Conservation (phyloP, 2,888 invertebrate genomes). For the Lordiphosa andalusiaca region DNA sequence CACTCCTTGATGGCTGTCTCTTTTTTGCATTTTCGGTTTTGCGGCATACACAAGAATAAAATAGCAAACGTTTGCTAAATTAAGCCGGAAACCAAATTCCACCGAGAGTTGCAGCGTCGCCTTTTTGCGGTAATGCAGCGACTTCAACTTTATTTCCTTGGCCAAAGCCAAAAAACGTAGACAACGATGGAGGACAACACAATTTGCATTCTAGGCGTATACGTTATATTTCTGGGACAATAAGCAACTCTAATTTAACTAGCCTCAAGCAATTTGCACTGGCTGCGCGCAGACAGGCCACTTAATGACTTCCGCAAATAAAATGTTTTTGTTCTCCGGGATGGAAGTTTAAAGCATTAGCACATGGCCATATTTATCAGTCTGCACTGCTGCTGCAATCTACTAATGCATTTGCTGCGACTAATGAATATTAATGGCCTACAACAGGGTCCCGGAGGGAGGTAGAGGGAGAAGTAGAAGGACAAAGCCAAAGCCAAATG, state of each 20-base stretch:
- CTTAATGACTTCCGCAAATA: slow-evolving; percentile 71
- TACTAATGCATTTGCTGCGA: slow-evolving; percentile 63
- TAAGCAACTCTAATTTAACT: slow-evolving; percentile 27
- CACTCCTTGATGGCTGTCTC: slow-evolving; percentile 26
- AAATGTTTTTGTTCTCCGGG: slow-evolving; percentile 51
- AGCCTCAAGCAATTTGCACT: slow-evolving; percentile 33
- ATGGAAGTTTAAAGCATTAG: slow-evolving; percentile 56
- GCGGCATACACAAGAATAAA: slow-evolving; percentile 42
- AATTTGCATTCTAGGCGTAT: slow-evolving; percentile 67
- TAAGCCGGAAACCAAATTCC: slow-evolving; percentile 60
- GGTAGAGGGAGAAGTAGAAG: neutral
- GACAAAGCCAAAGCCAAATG: slow-evolving; percentile 13
- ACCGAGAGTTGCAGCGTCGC: slow-evolving; percentile 49
- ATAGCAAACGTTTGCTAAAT: slow-evolving; percentile 68
- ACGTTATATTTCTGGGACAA: slow-evolving; percentile 44
- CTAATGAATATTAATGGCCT: slow-evolving; percentile 68
- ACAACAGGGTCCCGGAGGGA: neutral
- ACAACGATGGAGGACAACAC: slow-evolving; percentile 10
- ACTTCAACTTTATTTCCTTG: slow-evolving; percentile 57
- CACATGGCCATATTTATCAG: slow-evolving; percentile 59
- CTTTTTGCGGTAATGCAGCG: slow-evolving; percentile 52
- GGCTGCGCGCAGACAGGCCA: slow-evolving; percentile 49
- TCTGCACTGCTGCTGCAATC: slow-evolving; percentile 44
- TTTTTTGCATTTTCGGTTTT: slow-evolving; percentile 12
- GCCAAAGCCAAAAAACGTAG: neutral